phyloP scores from a whole-genome alignment of 2,888 invertebrate species.

The Acrobasis suavella region DNA sequence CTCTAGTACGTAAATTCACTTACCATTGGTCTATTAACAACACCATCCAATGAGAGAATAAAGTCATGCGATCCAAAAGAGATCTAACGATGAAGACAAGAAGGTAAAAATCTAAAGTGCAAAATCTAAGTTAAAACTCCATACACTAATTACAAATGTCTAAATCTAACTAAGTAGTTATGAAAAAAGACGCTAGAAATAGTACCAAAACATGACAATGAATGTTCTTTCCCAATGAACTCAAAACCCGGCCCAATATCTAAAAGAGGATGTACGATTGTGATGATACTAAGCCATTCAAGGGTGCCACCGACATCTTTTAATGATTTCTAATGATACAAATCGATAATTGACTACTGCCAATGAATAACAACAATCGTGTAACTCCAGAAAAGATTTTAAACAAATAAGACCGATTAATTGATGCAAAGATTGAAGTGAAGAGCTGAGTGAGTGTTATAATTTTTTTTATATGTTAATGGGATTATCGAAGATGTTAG shows the following conservation, averaged over 20 bases:
- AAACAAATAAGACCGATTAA: constrained; percentile 57
- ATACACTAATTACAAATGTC: constrained; percentile 55
- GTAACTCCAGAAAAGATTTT: constrained; percentile 55
- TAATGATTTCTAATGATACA: constrained; percentile 62
- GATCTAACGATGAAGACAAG: constrained; percentile 63
- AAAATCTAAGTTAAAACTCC: constrained; percentile 72
- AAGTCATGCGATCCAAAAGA: constrained; percentile 60
- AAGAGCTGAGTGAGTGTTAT: constrained; percentile 35
- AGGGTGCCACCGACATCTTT: constrained; percentile 75
- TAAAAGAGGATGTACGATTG: constrained; percentile 66
- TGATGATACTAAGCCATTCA: constrained; percentile 80
- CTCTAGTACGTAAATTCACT: constrained; percentile 39
- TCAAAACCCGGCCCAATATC: constrained; percentile 62
- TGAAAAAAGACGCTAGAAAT: constrained; percentile 64
- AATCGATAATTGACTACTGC: constrained; percentile 60
- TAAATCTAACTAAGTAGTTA: constrained; percentile 61
- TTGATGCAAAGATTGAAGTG: constrained; percentile 54
- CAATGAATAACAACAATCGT: constrained; percentile 49
- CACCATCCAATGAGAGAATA: constrained; percentile 47
- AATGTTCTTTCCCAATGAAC: constrained; percentile 56
- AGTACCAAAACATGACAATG: constrained; percentile 68
- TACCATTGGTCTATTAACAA: constrained; percentile 45
- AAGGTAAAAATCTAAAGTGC: constrained; percentile 74
- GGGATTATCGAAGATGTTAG: constrained; percentile 34
- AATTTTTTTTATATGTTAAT: constrained; percentile 35